Base-by-base conservation (phyloP, 2,113 vertebrate species). In the Pteronura brasiliensis region DNA sequence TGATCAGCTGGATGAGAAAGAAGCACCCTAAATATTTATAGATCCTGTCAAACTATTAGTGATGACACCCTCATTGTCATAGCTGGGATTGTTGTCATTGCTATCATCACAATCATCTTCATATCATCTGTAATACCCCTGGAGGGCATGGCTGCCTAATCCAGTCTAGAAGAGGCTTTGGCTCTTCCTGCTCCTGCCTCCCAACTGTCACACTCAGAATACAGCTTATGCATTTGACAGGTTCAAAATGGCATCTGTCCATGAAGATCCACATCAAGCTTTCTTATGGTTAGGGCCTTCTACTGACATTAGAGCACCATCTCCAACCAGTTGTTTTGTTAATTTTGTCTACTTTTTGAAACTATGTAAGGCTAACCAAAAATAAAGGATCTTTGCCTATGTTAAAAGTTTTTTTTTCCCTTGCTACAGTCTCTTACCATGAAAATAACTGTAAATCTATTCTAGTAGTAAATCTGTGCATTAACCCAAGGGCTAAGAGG, bases 381-480 rank as follows among this genome's bases (percentile, higher is more conserved):
- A 99, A 98, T 99, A 98, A 99, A 99, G 72, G 31, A 59, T 97
- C 96, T 90, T 90, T 97, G 84, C 95, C 97, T 94, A 97, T 57
- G 18, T 67, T 69, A n/a, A 69, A 69, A 17, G 11, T 18, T 69
- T 18, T n/a, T 65, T 69, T 20, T n/a, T n/a, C n/a, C 34, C 67
- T 69, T 92, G 57, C 18, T 90, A 91, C 27, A 42, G n/a, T 25
- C 23, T 61, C 36, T 61, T 17, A 89, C 2, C 15, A 93, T 2
- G 3, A 36, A 95, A 87, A 1, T 21, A 74, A 76, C 6, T 83
- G 27, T 80, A 31, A 96, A 85, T 42, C 82, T 76, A 72, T 7
- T 89, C 47, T 47, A 71, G 31, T 4, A 88, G 36, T 80, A 31
- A 96, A 85, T 59, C 88, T 82, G 63, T 21, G 31, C 39, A 12